A percentile compares a stretch with the other conserved stretches of the same genome.
phyloP scores from a whole-genome alignment of 2,888 invertebrate genomes.

The Pachliopta kotzebuea region DNA sequence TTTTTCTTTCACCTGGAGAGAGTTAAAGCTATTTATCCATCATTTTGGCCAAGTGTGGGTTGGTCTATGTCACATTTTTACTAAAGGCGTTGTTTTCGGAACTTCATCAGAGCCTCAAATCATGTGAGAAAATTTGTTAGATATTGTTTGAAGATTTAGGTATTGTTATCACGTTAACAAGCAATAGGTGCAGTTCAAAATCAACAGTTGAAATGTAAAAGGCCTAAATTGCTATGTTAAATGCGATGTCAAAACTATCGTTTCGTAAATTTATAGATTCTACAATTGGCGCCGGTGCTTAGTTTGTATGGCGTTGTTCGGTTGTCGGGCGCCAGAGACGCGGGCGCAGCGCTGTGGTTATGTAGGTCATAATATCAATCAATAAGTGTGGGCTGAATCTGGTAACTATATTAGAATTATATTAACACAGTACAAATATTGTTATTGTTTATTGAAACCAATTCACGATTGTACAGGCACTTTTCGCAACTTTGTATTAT shows the following conservation, averaged over 20 bases:
- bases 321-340: slow-evolving; percentile 70
- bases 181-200: neutral
- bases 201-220: slow-evolving; percentile 46
- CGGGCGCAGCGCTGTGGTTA: slow-evolving; percentile 58
- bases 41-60: no score
- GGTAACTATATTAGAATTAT: slow-evolving; percentile 53
- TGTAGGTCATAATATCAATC: slow-evolving; percentile 57
- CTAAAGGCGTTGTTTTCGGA: no score
- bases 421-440: slow-evolving; percentile 26
- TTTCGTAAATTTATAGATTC: slow-evolving; percentile 58
- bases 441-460: slow-evolving; percentile 19
- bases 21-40: no score
- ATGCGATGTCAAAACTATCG: slow-evolving; percentile 59
- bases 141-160: neutral
- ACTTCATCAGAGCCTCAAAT: no score
- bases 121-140: no score
- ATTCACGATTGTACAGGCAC: neutral
- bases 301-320: slow-evolving; percentile 67
- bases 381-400: slow-evolving; percentile 65
- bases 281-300: slow-evolving; percentile 65
- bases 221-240: slow-evolving; percentile 54
- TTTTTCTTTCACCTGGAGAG: no score
- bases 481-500: neutral
- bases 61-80: no score
- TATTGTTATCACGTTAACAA: neutral